A percentile compares a stretch with the other conserved stretches of the same genome.
phyloP scores from a whole-genome alignment of 2,888 invertebrate genomes.

The Apotomis betuletana region DNA sequence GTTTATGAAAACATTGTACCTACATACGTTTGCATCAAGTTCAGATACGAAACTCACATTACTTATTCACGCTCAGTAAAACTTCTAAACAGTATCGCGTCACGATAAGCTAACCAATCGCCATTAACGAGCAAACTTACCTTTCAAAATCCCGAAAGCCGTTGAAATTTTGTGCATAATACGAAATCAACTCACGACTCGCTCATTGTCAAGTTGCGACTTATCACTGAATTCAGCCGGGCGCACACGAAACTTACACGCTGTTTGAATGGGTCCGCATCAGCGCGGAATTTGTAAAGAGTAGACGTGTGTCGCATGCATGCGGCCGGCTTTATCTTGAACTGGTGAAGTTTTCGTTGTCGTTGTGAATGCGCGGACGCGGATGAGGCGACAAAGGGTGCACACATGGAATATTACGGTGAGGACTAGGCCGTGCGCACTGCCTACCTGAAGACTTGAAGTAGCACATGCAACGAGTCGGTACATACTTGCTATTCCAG shows the following conservation, averaged over 20 bases:
- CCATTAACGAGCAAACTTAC: slow-evolving; percentile 26
- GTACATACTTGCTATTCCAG: too few relatives aligned
- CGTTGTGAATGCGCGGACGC: slow-evolving; percentile 37
- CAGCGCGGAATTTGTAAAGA: slow-evolving; percentile 79
- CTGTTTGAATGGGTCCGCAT: slow-evolving; percentile 74
- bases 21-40: neutral
- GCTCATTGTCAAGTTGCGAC: slow-evolving; percentile 67
- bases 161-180: slow-evolving; percentile 49
- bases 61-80: slow-evolving; percentile 19
- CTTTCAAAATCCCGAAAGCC: slow-evolving; percentile 41
- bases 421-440: too few relatives aligned
- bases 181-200: slow-evolving; percentile 65
- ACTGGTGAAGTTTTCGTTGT: slow-evolving; percentile 63
- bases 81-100: slow-evolving; percentile 19
- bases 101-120: slow-evolving; percentile 24
- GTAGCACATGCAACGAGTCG: neutral
- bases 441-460: neutral
- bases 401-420: too few relatives aligned
- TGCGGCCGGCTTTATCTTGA: slow-evolving; percentile 73
- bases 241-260: slow-evolving; percentile 76
- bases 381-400: slow-evolving; percentile 36
- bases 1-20: too few relatives aligned
- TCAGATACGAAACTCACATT: slow-evolving; percentile 9
- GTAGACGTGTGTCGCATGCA: slow-evolving; percentile 79
- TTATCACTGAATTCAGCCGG: slow-evolving; percentile 73